Evolutionary conservation across 1,140 invertebrate species (phyloP), one percentile per base, ranked within the genome.

Genomic region (Halictus rubicundus): DNA sequence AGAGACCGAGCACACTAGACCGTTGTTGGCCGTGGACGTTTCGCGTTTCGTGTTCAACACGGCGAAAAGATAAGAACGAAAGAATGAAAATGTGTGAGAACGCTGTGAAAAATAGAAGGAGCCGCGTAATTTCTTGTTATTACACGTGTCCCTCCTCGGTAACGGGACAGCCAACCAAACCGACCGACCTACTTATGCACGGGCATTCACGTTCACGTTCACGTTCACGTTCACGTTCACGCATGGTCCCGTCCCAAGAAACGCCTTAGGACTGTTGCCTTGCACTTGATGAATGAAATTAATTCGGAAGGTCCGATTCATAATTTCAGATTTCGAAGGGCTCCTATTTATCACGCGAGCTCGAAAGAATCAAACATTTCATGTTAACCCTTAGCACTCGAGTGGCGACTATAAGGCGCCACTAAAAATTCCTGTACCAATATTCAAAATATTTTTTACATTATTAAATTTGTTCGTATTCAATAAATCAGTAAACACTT

Each of bases 161-260:
- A 89, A 89, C 88, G 88, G 88, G 85, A 89, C 87, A 87, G 81
- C 78, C 84, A 84, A 87, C 85, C 85, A 87, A 87, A 86, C 84
- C 74, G 74, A 88, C 75, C 87, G 88, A 83, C 88, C 88, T 89
- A 89, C 88, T 89, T 89, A 89, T 85, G 86, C 84, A 81, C 83
- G 70, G 83, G 82, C 81, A 70, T 82, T 81, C 78, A 84, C 81
- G 77, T 81, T 85, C 39, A 39, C 37, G 37, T 39, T 39, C 37
- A 39, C 37, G 37, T 39, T 39, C 37, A 39, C 37, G 37, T 39
- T 39, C 54, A 72, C 32, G 81, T 77, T 65, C 82, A 80, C 72
- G 68, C 71, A 69, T 37, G 64, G n/a, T 32, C 81, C 64, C 72
- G 86, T 76, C 76, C 81, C 61, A 25, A 71, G 84, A 80, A 81